A percentile compares a stretch with the other conserved stretches of the same genome.
phyloP scores from a whole-genome alignment of 2,113 vertebrate genomes.

The Lepus europaeus region DNA sequence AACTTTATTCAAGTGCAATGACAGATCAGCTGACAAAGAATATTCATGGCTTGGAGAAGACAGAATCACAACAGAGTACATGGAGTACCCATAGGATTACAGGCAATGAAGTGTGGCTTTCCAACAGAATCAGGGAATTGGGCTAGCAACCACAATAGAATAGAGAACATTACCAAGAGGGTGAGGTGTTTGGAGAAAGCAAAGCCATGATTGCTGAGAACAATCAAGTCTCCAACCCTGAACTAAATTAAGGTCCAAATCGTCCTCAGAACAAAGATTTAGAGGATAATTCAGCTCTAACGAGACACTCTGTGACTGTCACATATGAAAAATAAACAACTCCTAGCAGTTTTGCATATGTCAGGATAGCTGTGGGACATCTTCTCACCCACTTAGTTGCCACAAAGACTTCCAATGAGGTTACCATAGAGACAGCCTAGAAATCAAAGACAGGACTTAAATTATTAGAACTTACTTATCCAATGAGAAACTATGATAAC shows the following conservation, averaged over 20 bases:
- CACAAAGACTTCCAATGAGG: conserved; percentile 51
- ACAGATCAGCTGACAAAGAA: background rate
- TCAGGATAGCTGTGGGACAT: background rate
- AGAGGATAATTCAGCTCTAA: background rate
- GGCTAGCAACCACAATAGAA: background rate
- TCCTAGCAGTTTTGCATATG: background rate
- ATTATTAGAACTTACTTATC: conserved; percentile 67
- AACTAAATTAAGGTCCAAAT: background rate
- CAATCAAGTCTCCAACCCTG: background rate
- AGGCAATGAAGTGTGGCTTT: too few relatives aligned
- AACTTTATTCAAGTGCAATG: conserved; percentile 33
- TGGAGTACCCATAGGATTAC: background rate
- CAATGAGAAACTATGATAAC: conserved; percentile 14
- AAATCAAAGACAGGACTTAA: conserved; percentile 63
- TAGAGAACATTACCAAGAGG: background rate
- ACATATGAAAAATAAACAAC: conserved; percentile 49
- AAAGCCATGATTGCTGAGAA: background rate
- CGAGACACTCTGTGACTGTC: conserved; percentile 6
- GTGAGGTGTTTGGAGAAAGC: too few relatives aligned
- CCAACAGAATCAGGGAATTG: background rate
- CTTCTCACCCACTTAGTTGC: conserved; percentile 15
- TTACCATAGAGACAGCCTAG: conserved; percentile 67
- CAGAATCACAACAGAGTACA: background rate
- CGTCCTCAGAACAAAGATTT: background rate
- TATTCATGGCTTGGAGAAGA: background rate